A percentile compares a stretch with the other conserved stretches of the same genome.
Evolutionary conservation across 2,888 invertebrate genomes (phyloP).

Genomic region (Drosophila antonietae): DNA sequence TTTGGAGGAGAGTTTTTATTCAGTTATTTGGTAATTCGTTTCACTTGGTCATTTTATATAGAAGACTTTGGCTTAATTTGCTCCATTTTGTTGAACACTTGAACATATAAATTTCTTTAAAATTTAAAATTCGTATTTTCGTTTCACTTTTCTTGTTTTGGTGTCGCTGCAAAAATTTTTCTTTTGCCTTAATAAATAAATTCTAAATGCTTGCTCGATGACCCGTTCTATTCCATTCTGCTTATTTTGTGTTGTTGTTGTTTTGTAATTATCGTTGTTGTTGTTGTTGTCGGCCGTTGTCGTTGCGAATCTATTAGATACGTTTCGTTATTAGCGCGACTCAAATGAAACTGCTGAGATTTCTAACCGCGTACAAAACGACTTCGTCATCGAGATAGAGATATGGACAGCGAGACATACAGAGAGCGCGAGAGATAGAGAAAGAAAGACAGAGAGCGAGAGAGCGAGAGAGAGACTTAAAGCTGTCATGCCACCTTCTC

Average conservation of each 20-base stretch:
- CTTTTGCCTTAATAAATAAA: slow-evolving; percentile 14
- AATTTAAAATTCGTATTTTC: slow-evolving; percentile 36
- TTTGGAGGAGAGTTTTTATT: slow-evolving; percentile 2
- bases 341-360: slow-evolving; percentile 83
- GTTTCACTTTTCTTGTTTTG: slow-evolving; percentile 42
- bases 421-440: too few relatives aligned
- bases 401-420: background rate
- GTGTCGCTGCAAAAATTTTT: slow-evolving; percentile 28
- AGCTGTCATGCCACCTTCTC: slow-evolving; percentile 56
- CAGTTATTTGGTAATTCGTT: slow-evolving; percentile 14
- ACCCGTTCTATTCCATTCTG: slow-evolving; percentile 30
- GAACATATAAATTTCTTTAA: background rate
- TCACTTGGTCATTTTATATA: slow-evolving; percentile 18
- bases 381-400: slow-evolving; percentile 43
- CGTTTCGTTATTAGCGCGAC: slow-evolving; percentile 82
- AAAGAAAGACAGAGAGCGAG: background rate
- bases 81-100: background rate
- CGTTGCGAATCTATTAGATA: slow-evolving; percentile 81
- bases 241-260: slow-evolving; percentile 7
- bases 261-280: slow-evolving; percentile 17
- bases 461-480: slow-evolving; percentile 34
- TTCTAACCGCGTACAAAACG: slow-evolving; percentile 59
- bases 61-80: background rate
- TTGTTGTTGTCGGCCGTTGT: slow-evolving; percentile 36
- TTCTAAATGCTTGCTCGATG: slow-evolving; percentile 34